Percentiles rank a stretch among this genome's conserved stretches.
These are phyloP conservation scores for Bryconaethiops microstoma DNA, from an alignment of 2,797 vertebrate species.

Conservation along the genomic window DNA sequence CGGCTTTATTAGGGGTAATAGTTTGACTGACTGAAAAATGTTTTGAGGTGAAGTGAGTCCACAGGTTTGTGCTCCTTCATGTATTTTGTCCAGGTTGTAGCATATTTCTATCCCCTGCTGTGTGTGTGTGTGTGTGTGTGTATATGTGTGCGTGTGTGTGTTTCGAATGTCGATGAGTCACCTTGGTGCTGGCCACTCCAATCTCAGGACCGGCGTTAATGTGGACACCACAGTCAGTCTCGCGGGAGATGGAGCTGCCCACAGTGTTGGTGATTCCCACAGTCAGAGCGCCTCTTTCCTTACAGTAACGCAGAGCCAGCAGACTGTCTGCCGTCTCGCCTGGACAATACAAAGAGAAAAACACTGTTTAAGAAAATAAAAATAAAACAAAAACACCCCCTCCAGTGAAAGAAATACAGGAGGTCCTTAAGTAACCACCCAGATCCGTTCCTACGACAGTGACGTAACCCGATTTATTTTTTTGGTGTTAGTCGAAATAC, in stretches of 20 bases:
- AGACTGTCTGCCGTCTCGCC: conserved; percentile 97
- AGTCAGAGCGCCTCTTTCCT: conserved; percentile 92
- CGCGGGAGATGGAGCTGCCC: conserved; percentile 96
- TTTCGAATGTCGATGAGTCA: conserved; percentile 52
- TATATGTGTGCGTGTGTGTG: not conserved
- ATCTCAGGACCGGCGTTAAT: conserved; percentile 98
- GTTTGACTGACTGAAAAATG: not conserved
- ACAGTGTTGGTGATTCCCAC: conserved; percentile 98
- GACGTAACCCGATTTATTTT: too few species aligned
- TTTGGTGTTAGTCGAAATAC: too few species aligned
- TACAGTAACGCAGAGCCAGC: conserved; percentile 93
- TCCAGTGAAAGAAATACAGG: not conserved
- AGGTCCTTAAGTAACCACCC: too few species aligned
- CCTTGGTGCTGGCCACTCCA: conserved; percentile 98
- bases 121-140: not conserved
- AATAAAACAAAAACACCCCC: not conserved
- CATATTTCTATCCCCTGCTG: not conserved
- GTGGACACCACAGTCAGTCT: conserved; percentile 97
- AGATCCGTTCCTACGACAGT: too few species aligned
- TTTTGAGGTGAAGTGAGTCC: not conserved
- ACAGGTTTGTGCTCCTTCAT: not conserved
- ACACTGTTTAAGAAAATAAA: too few species aligned
- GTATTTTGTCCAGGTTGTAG: not conserved
- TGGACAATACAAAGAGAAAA: conserved; percentile 58
- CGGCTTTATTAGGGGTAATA: not conserved